These are phyloP conservation scores for Arenaria interpres DNA, from an alignment of 2,113 vertebrate species.

Conservation along the genomic window DNA sequence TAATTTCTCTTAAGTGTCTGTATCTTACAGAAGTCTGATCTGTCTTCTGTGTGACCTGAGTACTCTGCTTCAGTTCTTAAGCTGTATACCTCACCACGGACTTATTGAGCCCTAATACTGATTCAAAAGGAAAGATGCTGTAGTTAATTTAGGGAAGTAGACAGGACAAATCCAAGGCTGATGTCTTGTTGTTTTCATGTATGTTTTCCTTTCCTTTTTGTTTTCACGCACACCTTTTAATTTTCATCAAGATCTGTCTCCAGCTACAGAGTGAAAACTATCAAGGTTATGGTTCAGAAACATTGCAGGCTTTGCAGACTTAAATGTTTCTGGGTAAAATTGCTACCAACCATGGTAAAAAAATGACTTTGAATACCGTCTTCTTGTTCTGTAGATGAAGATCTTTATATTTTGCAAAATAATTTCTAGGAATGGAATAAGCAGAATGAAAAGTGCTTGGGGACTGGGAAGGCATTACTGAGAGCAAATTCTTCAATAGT, in stretches of 20 bases:
- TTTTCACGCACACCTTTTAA: background rate
- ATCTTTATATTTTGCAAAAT: background rate
- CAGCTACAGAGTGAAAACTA: background rate
- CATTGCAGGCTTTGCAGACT: background rate
- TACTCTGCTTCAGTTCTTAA: background rate
- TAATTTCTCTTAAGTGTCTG: background rate
- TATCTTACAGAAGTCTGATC: background rate
- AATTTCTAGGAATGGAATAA: background rate
- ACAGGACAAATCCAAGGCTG: background rate
- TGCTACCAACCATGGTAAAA: background rate
- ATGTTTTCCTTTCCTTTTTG: background rate
- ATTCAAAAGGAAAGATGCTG: background rate
- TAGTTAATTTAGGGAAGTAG: background rate
- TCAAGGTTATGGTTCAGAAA: background rate
- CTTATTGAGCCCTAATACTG: background rate
- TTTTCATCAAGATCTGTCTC: background rate
- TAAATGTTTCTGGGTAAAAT: background rate
- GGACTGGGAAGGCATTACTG: background rate
- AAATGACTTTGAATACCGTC: background rate
- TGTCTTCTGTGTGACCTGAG: background rate
- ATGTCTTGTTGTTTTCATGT: background rate
- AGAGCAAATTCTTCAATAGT: background rate
- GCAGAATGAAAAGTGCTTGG: background rate
- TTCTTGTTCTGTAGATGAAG: background rate
- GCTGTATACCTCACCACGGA: fast-evolving